These are phyloP conservation scores for Steatornis caripensis DNA, from an alignment of 2,113 vertebrate species.

Conservation along the genomic window DNA sequence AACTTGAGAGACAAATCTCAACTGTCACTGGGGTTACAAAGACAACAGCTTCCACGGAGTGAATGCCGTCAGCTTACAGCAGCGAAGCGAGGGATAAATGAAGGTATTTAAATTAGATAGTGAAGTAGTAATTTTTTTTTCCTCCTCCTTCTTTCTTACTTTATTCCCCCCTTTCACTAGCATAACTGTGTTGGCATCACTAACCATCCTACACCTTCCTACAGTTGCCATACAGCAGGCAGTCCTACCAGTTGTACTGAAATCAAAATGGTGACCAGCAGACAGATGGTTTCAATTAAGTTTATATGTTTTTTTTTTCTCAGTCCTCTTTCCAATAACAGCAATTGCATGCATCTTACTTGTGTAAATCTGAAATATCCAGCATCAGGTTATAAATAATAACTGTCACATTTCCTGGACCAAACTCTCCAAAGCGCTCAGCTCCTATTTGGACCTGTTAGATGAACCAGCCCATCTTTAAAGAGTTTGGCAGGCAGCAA, in stretches of 20 bases:
- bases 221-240: not conserved
- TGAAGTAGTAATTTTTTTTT: not conserved
- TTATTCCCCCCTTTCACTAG: not conserved
- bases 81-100: not conserved
- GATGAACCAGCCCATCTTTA: not conserved
- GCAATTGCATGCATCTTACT: rapidly evolving
- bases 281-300: not conserved
- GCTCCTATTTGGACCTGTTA: not conserved
- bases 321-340: not conserved
- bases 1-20: not conserved
- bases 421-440: not conserved
- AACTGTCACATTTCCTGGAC: rapidly evolving
- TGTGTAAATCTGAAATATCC: not conserved
- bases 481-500: not conserved
- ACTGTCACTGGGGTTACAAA: not conserved
- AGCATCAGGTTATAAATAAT: not conserved
- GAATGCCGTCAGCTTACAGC: not conserved
- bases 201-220: not conserved
- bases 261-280: not conserved
- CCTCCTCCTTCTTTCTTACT: not conserved
- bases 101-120: not conserved
- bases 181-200: not conserved
- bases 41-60: not conserved
- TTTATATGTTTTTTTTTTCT: not conserved
- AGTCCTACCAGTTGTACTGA: not conserved